phyloP scores from a whole-genome alignment of 2,113 vertebrate genomes.

The Onychostruthus taczanowskii region DNA sequence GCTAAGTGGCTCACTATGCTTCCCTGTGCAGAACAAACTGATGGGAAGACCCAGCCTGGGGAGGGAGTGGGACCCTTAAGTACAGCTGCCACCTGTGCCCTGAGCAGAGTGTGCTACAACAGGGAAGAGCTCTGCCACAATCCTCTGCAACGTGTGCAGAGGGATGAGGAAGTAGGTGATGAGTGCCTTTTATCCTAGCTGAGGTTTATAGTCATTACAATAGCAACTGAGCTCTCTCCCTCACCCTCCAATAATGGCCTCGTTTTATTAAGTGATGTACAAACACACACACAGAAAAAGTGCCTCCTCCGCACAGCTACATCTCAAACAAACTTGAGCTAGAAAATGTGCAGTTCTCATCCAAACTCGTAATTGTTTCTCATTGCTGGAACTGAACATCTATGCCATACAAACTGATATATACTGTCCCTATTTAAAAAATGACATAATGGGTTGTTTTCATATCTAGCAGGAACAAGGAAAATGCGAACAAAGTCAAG shows the following conservation, averaged over 20 bases:
- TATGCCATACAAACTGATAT: neutral
- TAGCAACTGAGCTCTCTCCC: neutral
- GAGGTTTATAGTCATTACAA: neutral
- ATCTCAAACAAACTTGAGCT: neutral
- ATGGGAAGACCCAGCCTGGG: neutral
- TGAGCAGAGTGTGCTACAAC: fast-evolving
- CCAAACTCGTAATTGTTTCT: neutral
- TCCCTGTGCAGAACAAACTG: neutral
- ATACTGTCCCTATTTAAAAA: conserved; percentile 7
- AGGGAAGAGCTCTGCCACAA: neutral
- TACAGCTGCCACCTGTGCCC: neutral
- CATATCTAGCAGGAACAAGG: neutral
- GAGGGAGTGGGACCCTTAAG: neutral
- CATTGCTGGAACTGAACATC: conserved; percentile 7
- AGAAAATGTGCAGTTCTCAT: neutral
- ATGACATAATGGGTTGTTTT: conserved; percentile 24
- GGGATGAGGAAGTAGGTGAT: neutral
- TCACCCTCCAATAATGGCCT: neutral
- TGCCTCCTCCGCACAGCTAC: neutral
- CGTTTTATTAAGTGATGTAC: neutral
- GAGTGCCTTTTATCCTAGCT: neutral
- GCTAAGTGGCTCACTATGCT: fast-evolving
- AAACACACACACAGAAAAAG: neutral
- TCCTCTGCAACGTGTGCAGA: neutral
- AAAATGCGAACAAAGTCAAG: conserved; percentile 24